Conservation (phyloP, 2,113 vertebrate species). For the Leptobrachium ailaonicum region DNA sequence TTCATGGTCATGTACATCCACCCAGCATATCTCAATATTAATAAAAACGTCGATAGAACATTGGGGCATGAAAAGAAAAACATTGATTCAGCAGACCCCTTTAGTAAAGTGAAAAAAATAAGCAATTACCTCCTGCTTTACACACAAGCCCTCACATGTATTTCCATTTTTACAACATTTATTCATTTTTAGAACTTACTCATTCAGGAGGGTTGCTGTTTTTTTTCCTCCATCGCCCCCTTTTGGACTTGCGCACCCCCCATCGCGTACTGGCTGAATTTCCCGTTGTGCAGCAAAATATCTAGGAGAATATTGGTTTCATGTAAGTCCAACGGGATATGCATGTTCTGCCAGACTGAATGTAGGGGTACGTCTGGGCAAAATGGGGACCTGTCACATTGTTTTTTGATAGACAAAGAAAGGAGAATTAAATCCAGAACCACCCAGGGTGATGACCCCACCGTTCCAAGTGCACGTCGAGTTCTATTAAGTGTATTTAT, state of each 20-base stretch:
- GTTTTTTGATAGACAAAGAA: background rate
- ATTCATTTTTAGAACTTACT: slow-evolving; percentile 34
- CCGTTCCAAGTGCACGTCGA: too few relatives aligned
- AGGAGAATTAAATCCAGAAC: background rate
- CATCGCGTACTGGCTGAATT: slow-evolving; percentile 43
- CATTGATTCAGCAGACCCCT: too few relatives aligned
- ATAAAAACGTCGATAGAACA: too few relatives aligned
- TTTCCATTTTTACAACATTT: slow-evolving; percentile 16
- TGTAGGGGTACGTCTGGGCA: slow-evolving; percentile 43
- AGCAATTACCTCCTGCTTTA: slow-evolving; percentile 9
- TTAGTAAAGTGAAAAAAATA: too few relatives aligned
- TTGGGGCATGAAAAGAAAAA: too few relatives aligned
- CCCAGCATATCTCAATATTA: too few relatives aligned
- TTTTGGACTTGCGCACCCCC: slow-evolving; percentile 46
- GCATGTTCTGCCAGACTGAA: slow-evolving; percentile 30
- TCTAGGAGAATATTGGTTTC: slow-evolving; percentile 43
- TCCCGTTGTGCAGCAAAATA: slow-evolving; percentile 46
- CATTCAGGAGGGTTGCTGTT: slow-evolving; percentile 42
- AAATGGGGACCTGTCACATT: slow-evolving; percentile 23
- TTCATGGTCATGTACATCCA: too few relatives aligned
- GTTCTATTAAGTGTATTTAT: background rate
- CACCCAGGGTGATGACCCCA: too few relatives aligned
- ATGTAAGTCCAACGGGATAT: slow-evolving; percentile 42
- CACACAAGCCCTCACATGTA: background rate
- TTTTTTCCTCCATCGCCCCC: slow-evolving; percentile 45